These are phyloP conservation scores for Cylloceria caligata DNA, from an alignment of 2,888 invertebrate species.

Conservation along the genomic window DNA sequence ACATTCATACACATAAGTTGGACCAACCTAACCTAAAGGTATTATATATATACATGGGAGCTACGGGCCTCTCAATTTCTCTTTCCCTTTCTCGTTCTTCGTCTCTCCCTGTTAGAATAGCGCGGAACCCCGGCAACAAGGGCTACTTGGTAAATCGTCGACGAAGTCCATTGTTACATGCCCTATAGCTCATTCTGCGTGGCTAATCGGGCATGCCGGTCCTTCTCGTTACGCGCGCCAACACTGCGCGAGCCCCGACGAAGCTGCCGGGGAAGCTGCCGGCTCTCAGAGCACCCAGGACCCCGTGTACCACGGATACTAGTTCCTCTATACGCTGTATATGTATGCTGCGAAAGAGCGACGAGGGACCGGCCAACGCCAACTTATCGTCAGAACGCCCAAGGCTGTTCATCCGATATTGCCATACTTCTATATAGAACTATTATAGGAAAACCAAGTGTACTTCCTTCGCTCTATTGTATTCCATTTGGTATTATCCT, in stretches of 20 bases:
- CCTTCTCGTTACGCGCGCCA: slow-evolving; percentile 70
- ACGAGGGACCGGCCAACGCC: slow-evolving; percentile 30
- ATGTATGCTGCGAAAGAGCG: background rate
- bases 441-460: slow-evolving; percentile 10
- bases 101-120: slow-evolving; percentile 51
- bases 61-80: slow-evolving; percentile 52
- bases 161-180: slow-evolving; percentile 71
- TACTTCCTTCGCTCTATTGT: slow-evolving; percentile 38
- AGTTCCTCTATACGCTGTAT: background rate
- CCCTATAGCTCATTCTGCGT: slow-evolving; percentile 74
- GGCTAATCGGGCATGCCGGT: slow-evolving; percentile 75
- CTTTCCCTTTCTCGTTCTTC: slow-evolving; percentile 52
- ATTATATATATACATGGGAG: slow-evolving; percentile 7
- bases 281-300: slow-evolving; percentile 9
- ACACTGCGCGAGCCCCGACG: slow-evolving; percentile 40
- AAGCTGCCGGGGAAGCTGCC: slow-evolving; percentile 30
- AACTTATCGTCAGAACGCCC: slow-evolving; percentile 50
- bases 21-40: slow-evolving; percentile 26
- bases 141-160: slow-evolving; percentile 70
- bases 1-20: slow-evolving; percentile 7
- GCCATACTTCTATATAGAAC: background rate
- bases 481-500: background rate
- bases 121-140: slow-evolving; percentile 65
- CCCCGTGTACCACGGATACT: slow-evolving; percentile 29
- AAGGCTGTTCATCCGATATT: slow-evolving; percentile 56